Conservation (phyloP, 1,140 invertebrate genomes). For the Drosophila carrolli region DNA sequence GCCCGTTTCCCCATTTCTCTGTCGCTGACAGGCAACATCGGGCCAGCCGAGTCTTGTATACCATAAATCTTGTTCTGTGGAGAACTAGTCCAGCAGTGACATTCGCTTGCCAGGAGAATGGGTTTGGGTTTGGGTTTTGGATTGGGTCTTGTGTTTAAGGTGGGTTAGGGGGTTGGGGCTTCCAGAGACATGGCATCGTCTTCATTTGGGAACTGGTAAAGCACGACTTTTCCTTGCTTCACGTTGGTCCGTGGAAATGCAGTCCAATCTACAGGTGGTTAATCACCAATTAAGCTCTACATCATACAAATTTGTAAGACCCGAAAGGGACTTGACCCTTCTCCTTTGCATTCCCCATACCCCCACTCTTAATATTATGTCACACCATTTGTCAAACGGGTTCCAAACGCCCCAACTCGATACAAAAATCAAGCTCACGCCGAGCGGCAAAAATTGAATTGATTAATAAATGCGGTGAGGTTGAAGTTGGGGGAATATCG, state of each 20-base stretch:
- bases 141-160: constrained; percentile 29
- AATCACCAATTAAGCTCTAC: constrained; percentile 84
- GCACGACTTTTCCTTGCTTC: constrained; percentile 58
- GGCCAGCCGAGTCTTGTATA: constrained; percentile 47
- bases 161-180: not conserved
- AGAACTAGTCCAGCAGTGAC: constrained; percentile 51
- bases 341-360: constrained; percentile 22
- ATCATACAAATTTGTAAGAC: constrained; percentile 79
- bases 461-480: constrained; percentile 68
- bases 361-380: constrained; percentile 55
- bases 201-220: constrained; percentile 57
- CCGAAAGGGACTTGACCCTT: constrained; percentile 50
- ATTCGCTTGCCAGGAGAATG: constrained; percentile 43
- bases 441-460: constrained; percentile 74
- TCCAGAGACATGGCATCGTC: constrained; percentile 62
- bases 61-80: constrained; percentile 71
- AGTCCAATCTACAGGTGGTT: constrained; percentile 79
- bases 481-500: not conserved
- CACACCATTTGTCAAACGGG: constrained; percentile 76
- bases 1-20: constrained; percentile 2
- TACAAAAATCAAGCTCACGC: constrained; percentile 48
- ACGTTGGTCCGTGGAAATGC: constrained; percentile 48
- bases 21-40: constrained; percentile 51
- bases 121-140: constrained; percentile 36
- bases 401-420: constrained; percentile 18